Percentiles rank a stretch among this genome's conserved stretches.
These are phyloP conservation scores for Zapornia atra DNA, from an alignment of 2,113 vertebrate genomes.

Conservation along the genomic window DNA sequence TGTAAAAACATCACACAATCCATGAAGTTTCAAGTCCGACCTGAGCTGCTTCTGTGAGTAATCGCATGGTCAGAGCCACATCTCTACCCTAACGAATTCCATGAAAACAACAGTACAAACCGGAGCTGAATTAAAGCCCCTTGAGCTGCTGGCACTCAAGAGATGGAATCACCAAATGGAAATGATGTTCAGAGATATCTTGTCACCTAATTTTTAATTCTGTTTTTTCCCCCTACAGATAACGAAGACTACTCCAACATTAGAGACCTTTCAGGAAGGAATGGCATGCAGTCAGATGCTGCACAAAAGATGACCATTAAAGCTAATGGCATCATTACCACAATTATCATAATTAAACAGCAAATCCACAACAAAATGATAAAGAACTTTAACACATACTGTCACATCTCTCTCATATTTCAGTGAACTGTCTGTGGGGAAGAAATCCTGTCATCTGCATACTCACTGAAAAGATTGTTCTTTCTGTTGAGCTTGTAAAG, in stretches of 20 bases:
- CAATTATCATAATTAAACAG: not conserved
- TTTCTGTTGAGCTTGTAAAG: not conserved
- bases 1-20: not conserved
- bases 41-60: rapidly evolving
- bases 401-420: not conserved
- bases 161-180: not conserved
- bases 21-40: not conserved
- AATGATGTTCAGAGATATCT: not conserved
- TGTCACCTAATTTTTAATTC: not conserved
- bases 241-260: not conserved
- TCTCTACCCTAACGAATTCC: not conserved
- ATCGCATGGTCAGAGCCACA: not conserved
- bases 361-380: not conserved
- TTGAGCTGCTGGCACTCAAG: not conserved
- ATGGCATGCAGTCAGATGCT: rapidly evolving
- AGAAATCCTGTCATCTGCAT: not conserved
- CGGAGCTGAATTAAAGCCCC: not conserved
- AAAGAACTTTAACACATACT: not conserved
- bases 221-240: not conserved
- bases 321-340: not conserved
- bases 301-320: not conserved
- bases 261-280: not conserved
- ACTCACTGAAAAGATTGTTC: not conserved
- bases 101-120: not conserved
- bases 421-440: not conserved